Base-by-base conservation (phyloP, 2,888 invertebrate genomes). In the Scaeva pyrastri region DNA sequence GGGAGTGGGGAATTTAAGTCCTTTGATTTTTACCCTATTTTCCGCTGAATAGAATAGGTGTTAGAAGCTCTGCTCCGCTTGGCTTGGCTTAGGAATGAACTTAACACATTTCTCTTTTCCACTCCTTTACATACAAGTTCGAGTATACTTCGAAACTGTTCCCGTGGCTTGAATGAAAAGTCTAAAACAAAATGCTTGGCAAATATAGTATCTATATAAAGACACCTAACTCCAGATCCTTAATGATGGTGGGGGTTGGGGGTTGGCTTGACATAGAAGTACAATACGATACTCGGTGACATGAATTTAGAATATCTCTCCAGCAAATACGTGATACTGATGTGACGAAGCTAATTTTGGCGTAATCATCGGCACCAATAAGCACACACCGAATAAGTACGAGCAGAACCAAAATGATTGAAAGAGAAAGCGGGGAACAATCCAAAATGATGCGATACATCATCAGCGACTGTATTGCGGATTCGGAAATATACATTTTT, bases 321-420 rank as follows among this genome's bases (percentile, higher is more conserved):
- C 64, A 21, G 60, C 45, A 31, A 7, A 31, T 64, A 75, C 81
- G 75, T 75, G 81, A 56, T 71, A 64, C 31, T 41, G 64, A 19
- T 48, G 81, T 62, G 75, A 71, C 75, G 70, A 75, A 75, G 81
- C 81, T 71, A 81, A 81, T 81, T 75, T 75, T 55, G 48, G 62
- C 64, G 55, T 75, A 68, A 80, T 60, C 79, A 70, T 70, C 70
- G 52, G 41, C 70, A 50, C 26, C 70, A 39, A 60, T 70, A 60
- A 50, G 60, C 58, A 41, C 58, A 16, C 31, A 4, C 6, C 31
- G 66, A 31, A 36, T 14, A 23, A 68, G n/a, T n/a, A n/a, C n/a
- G n/a, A 39, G 39, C 39, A 21, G 21, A 21, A 39, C 2, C 39
- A 19, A n/a, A 68, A 48, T 16, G 16, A 19, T 62, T 39, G 31